phyloP scores from a whole-genome alignment of 2,113 vertebrate genomes.

The Rhabdomys dilectus region DNA sequence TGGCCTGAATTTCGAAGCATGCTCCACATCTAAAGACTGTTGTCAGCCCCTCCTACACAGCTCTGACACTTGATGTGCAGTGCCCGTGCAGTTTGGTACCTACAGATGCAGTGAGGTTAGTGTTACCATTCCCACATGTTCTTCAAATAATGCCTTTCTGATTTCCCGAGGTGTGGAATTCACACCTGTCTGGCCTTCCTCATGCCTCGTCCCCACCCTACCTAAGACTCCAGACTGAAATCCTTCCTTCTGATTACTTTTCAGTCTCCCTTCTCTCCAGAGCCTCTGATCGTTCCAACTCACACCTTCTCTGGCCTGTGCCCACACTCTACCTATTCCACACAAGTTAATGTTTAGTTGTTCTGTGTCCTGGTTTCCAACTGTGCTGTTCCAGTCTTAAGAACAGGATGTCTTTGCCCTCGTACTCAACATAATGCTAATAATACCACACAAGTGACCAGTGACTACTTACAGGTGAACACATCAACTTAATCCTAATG shows the following conservation, averaged over 20 bases:
- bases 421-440: background rate
- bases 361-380: background rate
- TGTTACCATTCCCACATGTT: background rate
- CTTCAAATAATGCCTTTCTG: background rate
- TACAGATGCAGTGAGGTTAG: background rate
- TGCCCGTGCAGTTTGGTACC: background rate
- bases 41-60: background rate
- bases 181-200: background rate
- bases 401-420: background rate
- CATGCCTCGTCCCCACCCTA: background rate
- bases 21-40: background rate
- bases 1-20: background rate
- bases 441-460: background rate
- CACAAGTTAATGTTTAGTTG: background rate
- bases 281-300: background rate
- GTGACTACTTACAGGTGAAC: background rate
- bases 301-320: background rate
- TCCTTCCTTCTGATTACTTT: background rate
- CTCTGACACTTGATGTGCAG: too few relatives aligned
- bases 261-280: background rate
- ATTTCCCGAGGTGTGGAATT: background rate
- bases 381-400: background rate
- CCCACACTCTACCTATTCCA: too few relatives aligned
- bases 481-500: background rate
- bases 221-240: background rate